These are phyloP conservation scores for Anguilla pacifica DNA, from an alignment of 2,797 vertebrate genomes.

Conservation along the genomic window DNA sequence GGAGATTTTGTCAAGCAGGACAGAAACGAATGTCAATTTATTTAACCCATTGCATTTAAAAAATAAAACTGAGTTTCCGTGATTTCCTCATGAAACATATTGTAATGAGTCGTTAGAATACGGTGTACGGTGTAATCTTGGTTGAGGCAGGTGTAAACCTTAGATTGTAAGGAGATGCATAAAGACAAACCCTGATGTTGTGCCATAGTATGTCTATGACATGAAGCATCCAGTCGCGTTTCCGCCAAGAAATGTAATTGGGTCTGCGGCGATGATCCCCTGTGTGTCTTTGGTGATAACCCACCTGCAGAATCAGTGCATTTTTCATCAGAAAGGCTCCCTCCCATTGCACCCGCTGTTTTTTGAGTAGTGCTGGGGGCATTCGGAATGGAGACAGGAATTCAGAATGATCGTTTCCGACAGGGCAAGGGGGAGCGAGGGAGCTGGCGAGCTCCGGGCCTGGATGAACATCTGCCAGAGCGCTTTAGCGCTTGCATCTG, in stretches of 20 bases:
- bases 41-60: not conserved
- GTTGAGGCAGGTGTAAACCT: not conserved
- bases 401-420: not conserved
- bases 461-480: constrained; percentile 7
- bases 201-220: not conserved
- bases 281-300: not conserved
- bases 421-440: not conserved
- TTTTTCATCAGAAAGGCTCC: not conserved
- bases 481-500: not conserved
- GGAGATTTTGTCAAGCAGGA: constrained; percentile 42
- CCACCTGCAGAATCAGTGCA: not conserved
- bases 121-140: not conserved
- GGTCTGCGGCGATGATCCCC: not conserved
- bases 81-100: not conserved
- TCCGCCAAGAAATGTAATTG: not conserved
- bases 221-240: not conserved
- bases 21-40: constrained; percentile 37
- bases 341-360: not conserved
- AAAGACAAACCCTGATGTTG: not conserved
- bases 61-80: not conserved
- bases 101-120: not conserved
- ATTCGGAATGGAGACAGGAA: not conserved
- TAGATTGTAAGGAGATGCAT: not conserved
- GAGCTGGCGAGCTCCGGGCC: not conserved
- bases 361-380: not conserved